Conservation (phyloP, 2,113 vertebrate genomes). For the Eulemur rufifrons region DNA sequence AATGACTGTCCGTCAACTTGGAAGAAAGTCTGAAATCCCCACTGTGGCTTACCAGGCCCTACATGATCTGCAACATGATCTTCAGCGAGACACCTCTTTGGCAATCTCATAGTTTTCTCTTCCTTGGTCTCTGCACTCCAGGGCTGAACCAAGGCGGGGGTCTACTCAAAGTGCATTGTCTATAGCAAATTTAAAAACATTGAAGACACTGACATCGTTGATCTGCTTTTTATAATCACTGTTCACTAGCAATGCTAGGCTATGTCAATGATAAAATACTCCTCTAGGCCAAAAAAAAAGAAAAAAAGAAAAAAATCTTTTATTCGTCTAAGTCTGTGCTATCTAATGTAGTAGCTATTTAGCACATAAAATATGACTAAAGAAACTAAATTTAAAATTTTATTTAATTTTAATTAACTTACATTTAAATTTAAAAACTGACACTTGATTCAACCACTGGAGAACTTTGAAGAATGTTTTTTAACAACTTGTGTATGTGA, state of each 20-base stretch:
- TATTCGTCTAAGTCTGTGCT: background rate
- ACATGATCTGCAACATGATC: accelerated
- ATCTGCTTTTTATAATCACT: background rate
- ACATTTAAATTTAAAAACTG: background rate
- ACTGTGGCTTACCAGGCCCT: background rate
- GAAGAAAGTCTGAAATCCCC: background rate
- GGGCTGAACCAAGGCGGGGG: background rate
- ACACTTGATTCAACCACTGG: background rate
- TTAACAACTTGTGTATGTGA: background rate
- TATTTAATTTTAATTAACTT: background rate
- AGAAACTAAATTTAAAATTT: background rate
- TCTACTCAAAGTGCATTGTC: background rate
- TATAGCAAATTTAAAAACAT: background rate
- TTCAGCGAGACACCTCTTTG: background rate
- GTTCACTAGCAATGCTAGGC: background rate
- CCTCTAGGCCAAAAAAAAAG: background rate
- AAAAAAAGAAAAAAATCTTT: background rate
- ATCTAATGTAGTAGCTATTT: background rate
- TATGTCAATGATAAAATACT: background rate
- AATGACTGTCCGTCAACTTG: background rate
- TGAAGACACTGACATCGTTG: background rate
- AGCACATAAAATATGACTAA: background rate
- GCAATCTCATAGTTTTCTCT: background rate
- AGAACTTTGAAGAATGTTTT: background rate
- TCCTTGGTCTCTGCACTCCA: background rate